Base-by-base conservation (phyloP, 1,140 invertebrate genomes). In the Leptinotarsa undecemlineata region DNA sequence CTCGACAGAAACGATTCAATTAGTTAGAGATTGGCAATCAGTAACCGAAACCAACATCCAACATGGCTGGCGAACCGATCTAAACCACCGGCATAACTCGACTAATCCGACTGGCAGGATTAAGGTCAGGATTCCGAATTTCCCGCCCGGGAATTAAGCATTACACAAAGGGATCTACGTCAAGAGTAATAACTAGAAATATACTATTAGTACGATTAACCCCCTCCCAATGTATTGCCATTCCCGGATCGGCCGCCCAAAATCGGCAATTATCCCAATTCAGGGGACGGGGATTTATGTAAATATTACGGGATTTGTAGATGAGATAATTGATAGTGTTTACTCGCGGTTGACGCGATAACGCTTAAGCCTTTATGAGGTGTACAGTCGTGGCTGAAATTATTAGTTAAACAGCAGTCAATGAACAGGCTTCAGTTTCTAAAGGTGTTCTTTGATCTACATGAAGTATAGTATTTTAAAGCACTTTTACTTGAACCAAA, bases 171-270 rank as follows among this genome's bases (percentile, higher is more conserved):
- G 51, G 51, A 17, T 57, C 15, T 17, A 57, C 51, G 51, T 57
- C 51, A 57, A 19, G 15, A 57, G 51, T 57, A 57, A 57, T 57
- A 57, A 57, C 51, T 57, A 57, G 51, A 57, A 57, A 57, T 57
- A 57, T 57, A 57, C 51, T 57, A 57, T 57, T 57, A 57, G 51
- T 57, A 57, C 51, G 51, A 57, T 57, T 57, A 57, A 57, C 51
- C 51, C 4, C 15, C 51, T 15, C 6, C 17, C 51, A 6, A 57
- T 57, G 15, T 57, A 57, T 57, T 17, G 15, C 51, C 51, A 4
- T 15, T 57, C 51, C 51, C 51, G 51, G n/a, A 57, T 57, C 51
- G 51, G 14, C 33, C 8, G 33, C 8, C 6, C 51, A 15, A 19
- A 17, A 57, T 17, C 51, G n/a, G 51, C 51, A 57, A 57, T 57